Percentiles rank a stretch among this genome's conserved stretches.
phyloP scores from a whole-genome alignment of 64 coral and sea anemone genomes.

The Anthopleura sola region DNA sequence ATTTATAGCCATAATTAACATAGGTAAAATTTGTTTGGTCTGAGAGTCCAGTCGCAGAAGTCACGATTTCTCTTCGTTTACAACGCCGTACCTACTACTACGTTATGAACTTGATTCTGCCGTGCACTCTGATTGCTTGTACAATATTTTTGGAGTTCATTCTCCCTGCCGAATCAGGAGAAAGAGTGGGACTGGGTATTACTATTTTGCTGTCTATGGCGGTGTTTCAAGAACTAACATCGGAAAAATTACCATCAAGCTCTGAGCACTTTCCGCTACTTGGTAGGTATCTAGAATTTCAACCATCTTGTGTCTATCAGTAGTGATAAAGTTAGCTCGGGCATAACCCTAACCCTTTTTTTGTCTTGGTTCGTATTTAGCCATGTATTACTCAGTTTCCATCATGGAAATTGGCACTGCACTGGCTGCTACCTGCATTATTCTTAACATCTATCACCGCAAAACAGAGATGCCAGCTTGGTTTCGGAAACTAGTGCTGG shows the following conservation, averaged over 20 bases:
- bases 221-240: conserved; percentile 88
- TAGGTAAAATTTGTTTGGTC: conserved; percentile 66
- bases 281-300: conserved; percentile 34
- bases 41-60: conserved; percentile 45
- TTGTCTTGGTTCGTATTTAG: background rate
- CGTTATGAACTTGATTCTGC: conserved; percentile 91
- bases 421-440: conserved; percentile 79
- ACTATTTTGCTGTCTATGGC: conserved; percentile 93
- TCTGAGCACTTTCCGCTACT: conserved; percentile 88
- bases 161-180: conserved; percentile 91
- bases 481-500: conserved; percentile 77
- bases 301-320: background rate
- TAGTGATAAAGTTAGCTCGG: background rate
- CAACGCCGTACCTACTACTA: conserved; percentile 85
- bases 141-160: conserved; percentile 95
- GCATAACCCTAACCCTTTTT: background rate
- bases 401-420: conserved; percentile 97
- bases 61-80: conserved; percentile 67
- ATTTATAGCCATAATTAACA: background rate
- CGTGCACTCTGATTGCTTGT: conserved; percentile 86
- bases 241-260: conserved; percentile 90
- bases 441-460: conserved; percentile 87
- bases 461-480: conserved; percentile 85
- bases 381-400: conserved; percentile 94
- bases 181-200: conserved; percentile 85